Conservation (phyloP, 2,113 vertebrate species). For the Xerus inauris region DNA sequence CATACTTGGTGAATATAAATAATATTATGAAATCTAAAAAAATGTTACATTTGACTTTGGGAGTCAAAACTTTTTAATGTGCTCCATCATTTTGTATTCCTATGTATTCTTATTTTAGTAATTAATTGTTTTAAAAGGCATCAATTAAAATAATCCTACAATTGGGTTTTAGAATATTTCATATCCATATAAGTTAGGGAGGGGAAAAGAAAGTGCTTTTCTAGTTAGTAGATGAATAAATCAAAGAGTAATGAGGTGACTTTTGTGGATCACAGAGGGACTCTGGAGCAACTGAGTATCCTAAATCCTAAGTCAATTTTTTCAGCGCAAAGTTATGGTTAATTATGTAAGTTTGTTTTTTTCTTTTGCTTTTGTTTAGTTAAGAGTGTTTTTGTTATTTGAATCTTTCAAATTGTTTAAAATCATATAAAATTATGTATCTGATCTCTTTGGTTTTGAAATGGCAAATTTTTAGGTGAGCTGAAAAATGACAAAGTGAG, state of each 20-base stretch:
- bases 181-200: neutral
- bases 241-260: neutral
- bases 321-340: neutral
- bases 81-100: neutral
- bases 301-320: neutral
- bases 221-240: neutral
- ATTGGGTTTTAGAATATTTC: neutral
- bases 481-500: neutral
- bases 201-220: neutral
- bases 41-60: neutral
- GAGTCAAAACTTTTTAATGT: conserved; percentile 22
- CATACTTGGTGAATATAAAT: neutral
- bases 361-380: neutral
- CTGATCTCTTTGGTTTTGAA: neutral
- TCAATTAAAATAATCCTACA: neutral
- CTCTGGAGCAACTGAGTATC: neutral
- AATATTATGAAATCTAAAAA: neutral
- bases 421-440: neutral
- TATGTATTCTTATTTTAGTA: neutral
- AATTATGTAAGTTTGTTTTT: neutral
- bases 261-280: neutral
- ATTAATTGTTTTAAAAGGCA: neutral
- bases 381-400: neutral
- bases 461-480: neutral
- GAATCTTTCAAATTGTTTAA: neutral